Conservation (phyloP, 1,140 invertebrate species). For the Orchestia grillus region DNA sequence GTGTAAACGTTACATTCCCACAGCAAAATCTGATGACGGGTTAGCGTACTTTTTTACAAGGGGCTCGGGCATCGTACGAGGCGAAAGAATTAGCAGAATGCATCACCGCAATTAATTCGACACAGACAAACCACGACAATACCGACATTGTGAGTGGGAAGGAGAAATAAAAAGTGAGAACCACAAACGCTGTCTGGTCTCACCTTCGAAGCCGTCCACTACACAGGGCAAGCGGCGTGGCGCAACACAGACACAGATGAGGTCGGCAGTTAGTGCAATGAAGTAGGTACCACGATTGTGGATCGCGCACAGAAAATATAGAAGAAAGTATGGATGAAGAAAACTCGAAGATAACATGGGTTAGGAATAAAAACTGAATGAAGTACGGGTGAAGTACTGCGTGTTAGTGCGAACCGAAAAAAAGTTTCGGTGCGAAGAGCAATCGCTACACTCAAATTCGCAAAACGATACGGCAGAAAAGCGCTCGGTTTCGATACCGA, state of each 20-base stretch:
- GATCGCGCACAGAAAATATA: neutral
- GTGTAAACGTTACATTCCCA: too few species aligned
- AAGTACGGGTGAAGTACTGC: neutral
- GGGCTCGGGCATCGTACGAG: neutral
- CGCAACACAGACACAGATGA: neutral
- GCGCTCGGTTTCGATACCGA: neutral
- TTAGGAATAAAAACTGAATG: neutral
- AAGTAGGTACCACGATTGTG: neutral
- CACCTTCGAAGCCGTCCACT: conserved; percentile 18
- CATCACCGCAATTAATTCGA: neutral
- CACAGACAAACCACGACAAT: neutral
- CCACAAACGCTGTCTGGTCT: conserved; percentile 42
- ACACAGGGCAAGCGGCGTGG: conserved; percentile 1
- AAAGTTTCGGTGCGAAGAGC: neutral
- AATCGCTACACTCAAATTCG: neutral
- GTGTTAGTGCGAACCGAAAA: neutral
- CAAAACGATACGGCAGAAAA: neutral
- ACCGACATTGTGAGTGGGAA: conserved; percentile 60
- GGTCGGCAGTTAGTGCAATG: neutral
- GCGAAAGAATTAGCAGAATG: neutral
- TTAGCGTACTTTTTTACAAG: neutral
- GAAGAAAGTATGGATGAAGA: neutral
- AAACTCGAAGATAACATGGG: neutral
- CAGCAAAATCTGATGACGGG: too few species aligned
- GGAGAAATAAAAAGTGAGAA: conserved; percentile 59